Percentiles rank a stretch among this genome's conserved stretches.
Conservation (phyloP, 1,140 invertebrate species). For the Stegodyphus mimosarum region DNA sequence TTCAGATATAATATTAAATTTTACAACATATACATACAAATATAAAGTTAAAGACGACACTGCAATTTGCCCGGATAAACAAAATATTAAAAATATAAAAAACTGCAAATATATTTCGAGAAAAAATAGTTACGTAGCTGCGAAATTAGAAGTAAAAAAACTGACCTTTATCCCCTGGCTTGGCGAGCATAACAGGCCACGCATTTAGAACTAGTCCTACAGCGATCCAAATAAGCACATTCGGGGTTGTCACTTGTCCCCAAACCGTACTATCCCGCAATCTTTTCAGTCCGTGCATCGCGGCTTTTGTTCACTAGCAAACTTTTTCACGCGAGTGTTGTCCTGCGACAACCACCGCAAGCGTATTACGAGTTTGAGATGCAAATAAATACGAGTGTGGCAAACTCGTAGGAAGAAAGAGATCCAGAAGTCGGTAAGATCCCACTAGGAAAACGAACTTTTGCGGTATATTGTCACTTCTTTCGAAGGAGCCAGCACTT, state of each 20-base stretch:
- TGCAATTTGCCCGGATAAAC: no score
- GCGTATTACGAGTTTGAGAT: no score
- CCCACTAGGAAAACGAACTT: no score
- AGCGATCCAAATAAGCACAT: slow-evolving; percentile 29
- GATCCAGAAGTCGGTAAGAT: no score
- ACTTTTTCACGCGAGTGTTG: background rate
- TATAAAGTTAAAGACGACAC: no score
- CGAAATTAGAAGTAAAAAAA: background rate
- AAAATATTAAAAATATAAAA: no score
- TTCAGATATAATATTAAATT: no score
- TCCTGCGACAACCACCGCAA: background rate
- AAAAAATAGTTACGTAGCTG: no score
- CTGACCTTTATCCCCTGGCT: slow-evolving; percentile 33
- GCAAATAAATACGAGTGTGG: no score
- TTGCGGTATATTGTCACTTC: slow-evolving; percentile 2
- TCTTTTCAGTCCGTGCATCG: slow-evolving; percentile 19
- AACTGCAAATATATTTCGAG: no score
- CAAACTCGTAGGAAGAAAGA: no score
- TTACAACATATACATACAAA: no score
- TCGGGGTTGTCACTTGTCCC: background rate
- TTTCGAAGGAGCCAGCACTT: background rate
- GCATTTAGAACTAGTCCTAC: slow-evolving; percentile 32
- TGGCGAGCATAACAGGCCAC: slow-evolving; percentile 13
- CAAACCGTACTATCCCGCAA: slow-evolving; percentile 6
- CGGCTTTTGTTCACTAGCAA: background rate